A percentile compares a stretch with the other conserved stretches of the same genome.
Conservation (phyloP, 2,797 vertebrate genomes). For the Eulemur albifrons region DNA sequence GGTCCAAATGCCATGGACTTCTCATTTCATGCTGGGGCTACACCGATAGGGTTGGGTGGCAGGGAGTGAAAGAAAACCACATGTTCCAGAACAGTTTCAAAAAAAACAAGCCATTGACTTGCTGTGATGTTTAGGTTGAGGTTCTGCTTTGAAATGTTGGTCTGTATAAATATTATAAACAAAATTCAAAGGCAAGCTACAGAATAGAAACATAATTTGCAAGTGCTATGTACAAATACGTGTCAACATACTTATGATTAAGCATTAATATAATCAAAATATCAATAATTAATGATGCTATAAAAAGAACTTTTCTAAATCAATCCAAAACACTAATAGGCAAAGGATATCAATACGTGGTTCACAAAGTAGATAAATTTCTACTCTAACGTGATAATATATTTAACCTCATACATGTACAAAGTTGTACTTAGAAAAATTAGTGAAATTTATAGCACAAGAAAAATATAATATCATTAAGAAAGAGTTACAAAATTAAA, state of each 20-base stretch:
- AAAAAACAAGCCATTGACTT: background rate
- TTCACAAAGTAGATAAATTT: constrained; percentile 9
- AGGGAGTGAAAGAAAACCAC: background rate
- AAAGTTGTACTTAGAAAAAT: background rate
- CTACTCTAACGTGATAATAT: background rate
- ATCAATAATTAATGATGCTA: background rate
- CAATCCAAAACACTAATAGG: background rate
- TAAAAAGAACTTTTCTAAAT: background rate
- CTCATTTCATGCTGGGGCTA: background rate
- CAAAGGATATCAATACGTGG: background rate
- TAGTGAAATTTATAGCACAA: background rate
- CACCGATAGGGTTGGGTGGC: background rate
- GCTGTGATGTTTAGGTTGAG: background rate
- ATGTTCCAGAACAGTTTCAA: background rate
- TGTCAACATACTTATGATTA: background rate
- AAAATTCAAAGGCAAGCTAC: constrained; percentile 22
- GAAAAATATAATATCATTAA: background rate
- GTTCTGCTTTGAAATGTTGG: background rate
- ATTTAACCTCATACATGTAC: background rate
- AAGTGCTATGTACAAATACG: background rate
- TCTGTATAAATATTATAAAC: background rate
- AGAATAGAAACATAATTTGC: background rate
- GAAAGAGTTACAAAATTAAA: background rate
- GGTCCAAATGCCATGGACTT: background rate
- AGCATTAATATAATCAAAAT: background rate